Evolutionary conservation across 2,113 vertebrate species (phyloP).

Genomic region (Dipodomys spectabilis): DNA sequence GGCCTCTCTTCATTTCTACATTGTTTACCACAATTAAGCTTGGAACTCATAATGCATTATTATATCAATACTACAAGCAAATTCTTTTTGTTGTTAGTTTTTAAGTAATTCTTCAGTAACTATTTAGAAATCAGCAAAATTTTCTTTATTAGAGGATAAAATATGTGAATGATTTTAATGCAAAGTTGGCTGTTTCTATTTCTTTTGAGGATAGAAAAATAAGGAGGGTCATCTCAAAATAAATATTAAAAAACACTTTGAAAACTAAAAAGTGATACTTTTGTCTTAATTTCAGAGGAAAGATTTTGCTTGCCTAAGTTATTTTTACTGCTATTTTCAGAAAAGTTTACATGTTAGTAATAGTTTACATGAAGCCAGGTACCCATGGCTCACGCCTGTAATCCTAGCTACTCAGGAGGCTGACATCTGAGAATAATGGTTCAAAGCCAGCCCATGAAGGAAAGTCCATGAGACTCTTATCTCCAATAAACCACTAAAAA

Average conservation of each 20-base stretch:
- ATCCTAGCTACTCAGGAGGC: too few species aligned
- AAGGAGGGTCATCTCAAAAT: background rate
- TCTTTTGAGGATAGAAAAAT: background rate
- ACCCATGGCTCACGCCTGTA: too few species aligned
- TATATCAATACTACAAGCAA: constrained; percentile 4
- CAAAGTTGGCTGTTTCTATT: constrained; percentile 8
- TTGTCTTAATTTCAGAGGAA: constrained; percentile 1
- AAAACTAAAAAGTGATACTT: background rate
- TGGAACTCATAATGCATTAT: background rate
- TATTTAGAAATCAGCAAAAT: constrained; percentile 44
- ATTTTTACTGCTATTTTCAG: constrained; percentile 17
- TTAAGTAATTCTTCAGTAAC: constrained; percentile 39
- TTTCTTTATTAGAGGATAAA: background rate
- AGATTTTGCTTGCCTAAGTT: background rate
- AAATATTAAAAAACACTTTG: constrained; percentile 22
- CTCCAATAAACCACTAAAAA: too few species aligned
- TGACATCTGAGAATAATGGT: too few species aligned
- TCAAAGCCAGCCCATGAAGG: too few species aligned
- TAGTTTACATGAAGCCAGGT: too few species aligned
- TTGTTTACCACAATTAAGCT: background rate
- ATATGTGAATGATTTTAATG: constrained; percentile 21
- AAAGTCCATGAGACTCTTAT: too few species aligned
- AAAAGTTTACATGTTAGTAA: background rate
- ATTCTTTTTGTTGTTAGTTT: background rate
- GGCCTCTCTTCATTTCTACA: background rate